Evolutionary conservation across 2,113 vertebrate genomes (phyloP).

Genomic region (Charadrius vociferus): DNA sequence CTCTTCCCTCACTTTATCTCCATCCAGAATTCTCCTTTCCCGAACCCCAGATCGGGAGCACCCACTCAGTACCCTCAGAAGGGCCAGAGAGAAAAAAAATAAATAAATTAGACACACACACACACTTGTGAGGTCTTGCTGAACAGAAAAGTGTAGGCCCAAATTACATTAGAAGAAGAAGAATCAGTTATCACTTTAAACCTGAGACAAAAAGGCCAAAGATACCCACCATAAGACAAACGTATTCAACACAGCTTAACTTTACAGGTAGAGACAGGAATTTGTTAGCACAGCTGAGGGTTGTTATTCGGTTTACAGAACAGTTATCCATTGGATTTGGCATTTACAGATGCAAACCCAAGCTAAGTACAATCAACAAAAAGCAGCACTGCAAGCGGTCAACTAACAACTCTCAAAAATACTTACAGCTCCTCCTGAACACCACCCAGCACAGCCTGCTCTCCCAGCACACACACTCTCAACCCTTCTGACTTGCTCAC

Average conservation of each 20-base stretch:
- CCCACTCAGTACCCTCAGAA: background rate
- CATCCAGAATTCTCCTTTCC: background rate
- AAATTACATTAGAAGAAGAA: background rate
- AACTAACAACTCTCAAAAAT: background rate
- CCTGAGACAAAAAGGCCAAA: background rate
- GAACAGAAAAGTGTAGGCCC: background rate
- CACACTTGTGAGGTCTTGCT: background rate
- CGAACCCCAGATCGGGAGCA: background rate
- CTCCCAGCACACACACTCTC: background rate
- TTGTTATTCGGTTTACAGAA: background rate
- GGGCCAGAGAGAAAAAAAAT: background rate
- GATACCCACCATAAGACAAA: background rate
- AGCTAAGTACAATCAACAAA: background rate
- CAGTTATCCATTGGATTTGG: background rate
- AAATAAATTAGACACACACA: background rate
- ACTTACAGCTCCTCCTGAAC: background rate
- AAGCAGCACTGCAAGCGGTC: background rate
- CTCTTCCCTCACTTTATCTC: background rate
- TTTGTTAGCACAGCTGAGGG: background rate
- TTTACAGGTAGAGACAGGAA: background rate
- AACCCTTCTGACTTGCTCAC: rapidly evolving
- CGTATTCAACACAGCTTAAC: background rate
- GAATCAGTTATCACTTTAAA: background rate
- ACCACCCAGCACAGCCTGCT: rapidly evolving
- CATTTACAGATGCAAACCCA: background rate